Evolutionary conservation across 2,113 vertebrate genomes (phyloP).

Genomic region (Madoqua kirkii): DNA sequence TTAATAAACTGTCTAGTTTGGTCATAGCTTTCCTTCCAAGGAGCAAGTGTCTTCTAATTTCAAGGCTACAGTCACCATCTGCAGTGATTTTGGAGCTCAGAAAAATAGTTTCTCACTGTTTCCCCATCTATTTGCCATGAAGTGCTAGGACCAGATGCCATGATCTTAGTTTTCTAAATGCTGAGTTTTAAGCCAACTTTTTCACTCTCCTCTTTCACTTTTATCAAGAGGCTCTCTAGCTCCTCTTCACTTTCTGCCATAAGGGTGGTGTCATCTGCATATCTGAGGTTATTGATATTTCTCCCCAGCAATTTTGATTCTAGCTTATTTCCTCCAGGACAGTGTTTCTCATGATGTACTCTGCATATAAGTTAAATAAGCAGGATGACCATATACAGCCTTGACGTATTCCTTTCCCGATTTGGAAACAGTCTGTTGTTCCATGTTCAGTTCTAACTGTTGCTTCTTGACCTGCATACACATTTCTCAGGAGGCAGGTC

Average conservation of each 20-base stretch:
- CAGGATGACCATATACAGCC: background rate
- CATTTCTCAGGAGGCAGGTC: background rate
- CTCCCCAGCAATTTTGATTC: background rate
- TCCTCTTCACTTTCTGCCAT: background rate
- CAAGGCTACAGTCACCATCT: background rate
- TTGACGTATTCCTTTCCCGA: background rate
- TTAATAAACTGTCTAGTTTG: background rate
- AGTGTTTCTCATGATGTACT: background rate
- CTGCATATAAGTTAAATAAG: background rate
- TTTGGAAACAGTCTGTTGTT: background rate
- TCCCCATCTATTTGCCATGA: background rate
- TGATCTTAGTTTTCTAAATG: background rate
- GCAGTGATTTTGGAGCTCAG: background rate
- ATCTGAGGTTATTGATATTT: background rate
- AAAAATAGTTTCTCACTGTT: background rate
- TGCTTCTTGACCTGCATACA: background rate
- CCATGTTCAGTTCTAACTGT: background rate
- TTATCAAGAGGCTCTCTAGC: background rate
- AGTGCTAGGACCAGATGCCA: background rate
- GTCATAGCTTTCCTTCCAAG: background rate
- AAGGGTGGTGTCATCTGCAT: background rate
- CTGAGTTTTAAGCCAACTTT: background rate
- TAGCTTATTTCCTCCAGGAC: background rate
- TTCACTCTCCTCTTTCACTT: background rate
- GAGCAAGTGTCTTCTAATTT: background rate